These are phyloP conservation scores for Tragelaphus buxtoni DNA, from an alignment of 2,113 vertebrate species.

Conservation along the genomic window DNA sequence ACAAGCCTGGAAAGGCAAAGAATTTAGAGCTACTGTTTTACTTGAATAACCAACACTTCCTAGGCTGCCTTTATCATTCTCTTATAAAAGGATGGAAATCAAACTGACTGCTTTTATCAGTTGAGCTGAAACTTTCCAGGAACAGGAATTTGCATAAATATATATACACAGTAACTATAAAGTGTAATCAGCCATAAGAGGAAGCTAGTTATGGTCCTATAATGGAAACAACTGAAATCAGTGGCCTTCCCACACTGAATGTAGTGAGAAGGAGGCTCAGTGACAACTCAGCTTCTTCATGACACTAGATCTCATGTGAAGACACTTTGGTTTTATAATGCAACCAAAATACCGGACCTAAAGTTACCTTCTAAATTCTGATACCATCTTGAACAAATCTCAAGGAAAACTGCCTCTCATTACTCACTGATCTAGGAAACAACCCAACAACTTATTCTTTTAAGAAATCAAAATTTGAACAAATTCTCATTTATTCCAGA, in stretches of 20 bases:
- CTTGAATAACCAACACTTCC: conserved; percentile 52
- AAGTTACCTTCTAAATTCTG: background rate
- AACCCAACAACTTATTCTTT: background rate
- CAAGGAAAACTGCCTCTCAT: background rate
- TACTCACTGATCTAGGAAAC: background rate
- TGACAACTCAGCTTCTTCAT: background rate
- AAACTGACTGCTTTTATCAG: conserved; percentile 30
- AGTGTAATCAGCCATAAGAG: background rate
- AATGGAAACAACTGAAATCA: background rate
- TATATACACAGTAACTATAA: background rate
- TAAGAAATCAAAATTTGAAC: background rate
- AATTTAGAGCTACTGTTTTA: conserved; percentile 53
- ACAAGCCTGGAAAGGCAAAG: conserved; percentile 61
- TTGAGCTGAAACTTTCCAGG: conserved; percentile 7
- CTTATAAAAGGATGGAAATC: conserved; percentile 26
- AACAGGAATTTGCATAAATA: conserved; percentile 39
- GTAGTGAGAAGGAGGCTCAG: background rate
- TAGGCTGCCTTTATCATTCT: background rate
- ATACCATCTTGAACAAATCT: background rate
- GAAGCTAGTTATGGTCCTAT: background rate
- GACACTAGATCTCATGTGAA: background rate
- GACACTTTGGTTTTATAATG: background rate
- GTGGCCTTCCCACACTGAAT: background rate
- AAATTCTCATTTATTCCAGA: background rate
- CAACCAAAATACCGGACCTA: background rate